These are phyloP conservation scores for Eledone cirrhosa DNA, from an alignment of 2,888 invertebrate genomes.

Conservation along the genomic window DNA sequence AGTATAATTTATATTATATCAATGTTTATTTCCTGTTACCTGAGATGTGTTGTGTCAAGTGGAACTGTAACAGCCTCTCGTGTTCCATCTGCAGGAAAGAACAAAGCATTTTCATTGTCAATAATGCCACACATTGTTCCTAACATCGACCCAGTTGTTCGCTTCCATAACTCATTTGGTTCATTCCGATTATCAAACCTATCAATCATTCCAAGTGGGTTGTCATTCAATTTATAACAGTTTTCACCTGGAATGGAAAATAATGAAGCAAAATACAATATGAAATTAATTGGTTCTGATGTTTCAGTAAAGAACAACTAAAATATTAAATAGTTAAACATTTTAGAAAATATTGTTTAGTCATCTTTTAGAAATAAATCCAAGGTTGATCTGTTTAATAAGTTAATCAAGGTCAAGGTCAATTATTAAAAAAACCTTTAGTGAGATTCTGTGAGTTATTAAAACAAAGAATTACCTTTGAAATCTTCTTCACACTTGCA, in stretches of 20 bases:
- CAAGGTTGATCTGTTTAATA: too few species aligned
- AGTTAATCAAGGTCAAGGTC: too few species aligned
- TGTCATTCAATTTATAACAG: constrained; percentile 46
- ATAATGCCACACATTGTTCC: constrained; percentile 62
- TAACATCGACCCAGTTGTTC: constrained; percentile 61
- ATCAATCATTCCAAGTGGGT: constrained; percentile 61
- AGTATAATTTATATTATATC: too few species aligned
- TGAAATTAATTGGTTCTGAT: background rate
- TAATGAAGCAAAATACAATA: background rate
- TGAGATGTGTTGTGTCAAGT: constrained; percentile 55
- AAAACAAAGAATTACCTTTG: constrained; percentile 38
- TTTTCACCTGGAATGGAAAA: constrained; percentile 39
- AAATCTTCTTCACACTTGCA: constrained; percentile 62
- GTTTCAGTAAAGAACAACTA: too few species aligned
- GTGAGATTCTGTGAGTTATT: too few species aligned
- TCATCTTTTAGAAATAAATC: too few species aligned
- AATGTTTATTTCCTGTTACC: too few species aligned
- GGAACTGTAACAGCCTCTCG: constrained; percentile 63
- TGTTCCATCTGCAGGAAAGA: constrained; percentile 63
- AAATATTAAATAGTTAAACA: too few species aligned
- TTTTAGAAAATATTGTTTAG: too few species aligned
- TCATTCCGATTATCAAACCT: constrained; percentile 63
- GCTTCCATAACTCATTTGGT: constrained; percentile 59
- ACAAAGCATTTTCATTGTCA: constrained; percentile 62
- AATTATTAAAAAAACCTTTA: too few species aligned